Conservation (phyloP, 1,140 invertebrate species). For the Neodiprion lecontei region DNA sequence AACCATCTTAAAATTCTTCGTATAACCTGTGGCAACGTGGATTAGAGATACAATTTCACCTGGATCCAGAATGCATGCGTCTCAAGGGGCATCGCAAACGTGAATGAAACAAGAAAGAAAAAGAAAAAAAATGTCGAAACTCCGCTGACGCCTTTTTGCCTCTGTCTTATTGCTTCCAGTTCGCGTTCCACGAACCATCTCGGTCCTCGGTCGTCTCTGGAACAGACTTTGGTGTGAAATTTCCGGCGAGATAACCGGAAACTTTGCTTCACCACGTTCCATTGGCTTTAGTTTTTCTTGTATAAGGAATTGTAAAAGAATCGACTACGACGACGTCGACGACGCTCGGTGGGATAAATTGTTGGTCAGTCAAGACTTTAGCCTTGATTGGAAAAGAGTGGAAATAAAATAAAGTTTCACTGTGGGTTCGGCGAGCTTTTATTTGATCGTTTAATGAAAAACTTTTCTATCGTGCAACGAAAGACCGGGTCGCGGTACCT, state of each 20-base stretch:
- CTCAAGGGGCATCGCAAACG: too few species aligned
- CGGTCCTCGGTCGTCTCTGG: neutral
- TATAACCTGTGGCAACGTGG: too few species aligned
- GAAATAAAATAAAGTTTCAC: too few species aligned
- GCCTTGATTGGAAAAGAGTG: neutral
- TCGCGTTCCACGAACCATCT: neutral
- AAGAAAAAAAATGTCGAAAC: too few species aligned
- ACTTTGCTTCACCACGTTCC: neutral
- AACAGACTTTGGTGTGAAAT: neutral
- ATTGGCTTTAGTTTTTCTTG: neutral
- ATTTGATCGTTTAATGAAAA: neutral
- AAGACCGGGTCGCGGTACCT: too few species aligned
- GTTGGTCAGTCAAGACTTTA: neutral
- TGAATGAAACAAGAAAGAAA: too few species aligned
- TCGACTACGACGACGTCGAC: neutral
- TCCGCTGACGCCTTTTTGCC: neutral
- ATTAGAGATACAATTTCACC: too few species aligned
- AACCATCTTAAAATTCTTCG: too few species aligned
- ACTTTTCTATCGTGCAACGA: too few species aligned
- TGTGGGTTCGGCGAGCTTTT: too few species aligned
- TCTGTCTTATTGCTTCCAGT: neutral
- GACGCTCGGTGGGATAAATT: neutral
- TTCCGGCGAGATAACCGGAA: neutral
- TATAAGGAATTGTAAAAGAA: constrained; percentile 3
- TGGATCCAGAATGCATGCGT: too few species aligned